Evolutionary conservation across 2,888 invertebrate species (phyloP).

Genomic region (Euclidia mi): DNA sequence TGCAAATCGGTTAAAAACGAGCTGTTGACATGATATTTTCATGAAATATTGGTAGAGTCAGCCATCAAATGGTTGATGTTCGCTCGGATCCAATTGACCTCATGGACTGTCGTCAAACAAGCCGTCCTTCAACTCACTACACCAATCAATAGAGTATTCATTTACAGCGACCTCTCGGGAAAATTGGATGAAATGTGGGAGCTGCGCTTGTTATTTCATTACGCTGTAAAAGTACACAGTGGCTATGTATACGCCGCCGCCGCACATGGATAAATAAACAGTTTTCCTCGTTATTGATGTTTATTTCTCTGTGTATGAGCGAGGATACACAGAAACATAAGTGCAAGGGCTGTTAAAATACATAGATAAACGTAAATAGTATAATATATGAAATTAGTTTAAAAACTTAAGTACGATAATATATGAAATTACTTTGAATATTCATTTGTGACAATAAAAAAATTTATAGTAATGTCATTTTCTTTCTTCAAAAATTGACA

Average conservation of each 20-base stretch:
- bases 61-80: background rate
- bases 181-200: conserved; percentile 45
- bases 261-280: background rate
- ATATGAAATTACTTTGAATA: no score
- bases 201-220: conserved; percentile 35
- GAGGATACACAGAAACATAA: no score
- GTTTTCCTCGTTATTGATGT: background rate
- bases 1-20: no score
- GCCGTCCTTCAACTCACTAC: conserved; percentile 51
- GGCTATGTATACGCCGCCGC: background rate
- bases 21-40: background rate
- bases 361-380: no score
- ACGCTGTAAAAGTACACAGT: conserved; percentile 24
- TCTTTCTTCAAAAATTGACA: no score
- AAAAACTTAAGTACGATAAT: no score
- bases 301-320: background rate
- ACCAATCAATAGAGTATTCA: conserved; percentile 50
- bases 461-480: no score
- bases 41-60: background rate
- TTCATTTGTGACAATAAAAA: no score
- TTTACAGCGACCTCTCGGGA: conserved; percentile 33
- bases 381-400: no score
- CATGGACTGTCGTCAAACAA: conserved; percentile 45
- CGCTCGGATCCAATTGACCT: conserved; percentile 51
- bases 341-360: no score